Percentiles rank a stretch among this genome's conserved stretches.
phyloP scores from a whole-genome alignment of 1,140 invertebrate species.

The Pinna nobilis region DNA sequence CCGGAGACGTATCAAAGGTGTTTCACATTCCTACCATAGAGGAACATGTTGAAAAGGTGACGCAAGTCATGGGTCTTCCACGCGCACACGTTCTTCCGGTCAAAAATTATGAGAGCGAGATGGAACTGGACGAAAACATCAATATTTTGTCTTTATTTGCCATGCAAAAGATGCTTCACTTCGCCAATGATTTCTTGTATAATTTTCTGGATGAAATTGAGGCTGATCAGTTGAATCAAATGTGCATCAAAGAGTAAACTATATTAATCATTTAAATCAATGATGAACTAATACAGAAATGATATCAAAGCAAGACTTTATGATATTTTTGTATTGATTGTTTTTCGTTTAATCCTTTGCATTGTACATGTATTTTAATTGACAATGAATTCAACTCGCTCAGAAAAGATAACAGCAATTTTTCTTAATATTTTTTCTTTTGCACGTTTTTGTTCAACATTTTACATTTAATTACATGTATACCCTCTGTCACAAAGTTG shows the following conservation, averaged over 20 bases:
- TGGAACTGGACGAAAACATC: slow-evolving; percentile 37
- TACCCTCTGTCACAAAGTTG: no score
- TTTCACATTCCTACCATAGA: slow-evolving; percentile 29
- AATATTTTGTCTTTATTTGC: slow-evolving; percentile 32
- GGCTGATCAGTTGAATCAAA: neutral
- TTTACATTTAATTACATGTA: no score
- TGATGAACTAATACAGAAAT: no score
- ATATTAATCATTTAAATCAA: no score
- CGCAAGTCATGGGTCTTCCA: slow-evolving; percentile 41
- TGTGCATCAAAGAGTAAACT: neutral
- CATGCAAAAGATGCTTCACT: slow-evolving; percentile 42
- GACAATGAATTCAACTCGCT: no score
- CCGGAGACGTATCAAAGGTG: slow-evolving; percentile 30
- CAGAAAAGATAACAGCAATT: no score
- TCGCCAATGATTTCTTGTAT: slow-evolving; percentile 46
- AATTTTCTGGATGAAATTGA: slow-evolving; percentile 22
- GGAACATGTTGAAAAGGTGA: slow-evolving; percentile 40
- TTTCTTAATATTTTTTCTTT: no score
- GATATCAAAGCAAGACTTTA: no score
- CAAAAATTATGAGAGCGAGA: slow-evolving; percentile 49
- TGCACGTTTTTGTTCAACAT: no score
- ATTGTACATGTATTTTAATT: no score
- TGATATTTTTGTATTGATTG: no score
- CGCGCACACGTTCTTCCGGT: slow-evolving; percentile 42
- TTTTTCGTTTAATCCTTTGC: no score